phyloP scores from a whole-genome alignment of 2,113 vertebrate species.

The Phalacrocorax carbo region DNA sequence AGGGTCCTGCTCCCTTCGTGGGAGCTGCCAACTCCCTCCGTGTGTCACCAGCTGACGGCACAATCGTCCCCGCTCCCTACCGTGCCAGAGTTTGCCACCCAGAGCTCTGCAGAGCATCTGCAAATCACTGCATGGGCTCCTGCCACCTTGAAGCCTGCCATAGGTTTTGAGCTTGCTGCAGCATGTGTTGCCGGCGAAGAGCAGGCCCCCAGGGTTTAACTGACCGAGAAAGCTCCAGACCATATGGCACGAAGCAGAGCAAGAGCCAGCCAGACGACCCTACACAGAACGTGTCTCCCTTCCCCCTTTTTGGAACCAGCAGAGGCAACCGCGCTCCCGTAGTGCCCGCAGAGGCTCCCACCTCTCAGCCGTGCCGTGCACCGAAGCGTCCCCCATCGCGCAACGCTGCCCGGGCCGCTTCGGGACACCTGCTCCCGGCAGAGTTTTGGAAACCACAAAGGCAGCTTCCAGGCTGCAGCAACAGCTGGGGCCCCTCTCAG shows the following conservation, averaged over 20 bases:
- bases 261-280: neutral
- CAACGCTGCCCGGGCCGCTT: neutral
- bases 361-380: accelerated
- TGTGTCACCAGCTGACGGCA: neutral
- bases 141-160: neutral
- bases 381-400: accelerated
- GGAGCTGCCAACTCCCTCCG: neutral
- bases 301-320: neutral
- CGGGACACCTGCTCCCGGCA: neutral
- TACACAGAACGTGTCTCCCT: neutral
- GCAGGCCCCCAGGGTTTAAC: neutral
- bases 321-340: neutral
- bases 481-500: neutral
- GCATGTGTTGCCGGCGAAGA: neutral
- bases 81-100: neutral
- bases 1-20: neutral
- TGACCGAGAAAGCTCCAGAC: neutral
- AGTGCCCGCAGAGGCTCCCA: neutral
- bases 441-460: neutral
- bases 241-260: neutral
- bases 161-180: neutral
- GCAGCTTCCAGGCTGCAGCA: neutral
- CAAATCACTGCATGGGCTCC: neutral
- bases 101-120: neutral
- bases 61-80: neutral